Conservation (phyloP, 1,140 invertebrate species). For the Bradysia coprophila region DNA sequence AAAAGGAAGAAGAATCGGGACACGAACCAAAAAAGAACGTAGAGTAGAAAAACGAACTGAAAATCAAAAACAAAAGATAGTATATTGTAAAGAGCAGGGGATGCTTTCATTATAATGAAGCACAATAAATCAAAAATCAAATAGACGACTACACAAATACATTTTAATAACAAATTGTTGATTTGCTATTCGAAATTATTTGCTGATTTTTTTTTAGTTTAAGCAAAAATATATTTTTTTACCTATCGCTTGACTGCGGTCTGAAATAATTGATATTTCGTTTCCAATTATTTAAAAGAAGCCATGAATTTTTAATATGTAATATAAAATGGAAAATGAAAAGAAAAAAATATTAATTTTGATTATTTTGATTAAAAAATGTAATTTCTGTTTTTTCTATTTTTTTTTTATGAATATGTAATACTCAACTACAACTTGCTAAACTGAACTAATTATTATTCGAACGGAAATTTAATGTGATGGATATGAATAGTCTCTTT, state of each 20-base stretch:
- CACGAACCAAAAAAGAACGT: too few species aligned
- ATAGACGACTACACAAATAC: too few species aligned
- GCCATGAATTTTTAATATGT: background rate
- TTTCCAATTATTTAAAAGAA: background rate
- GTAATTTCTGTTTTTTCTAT: background rate
- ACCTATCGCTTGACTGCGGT: constrained; percentile 4
- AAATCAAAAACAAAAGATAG: too few species aligned
- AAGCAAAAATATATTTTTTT: constrained; percentile 3
- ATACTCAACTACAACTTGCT: background rate
- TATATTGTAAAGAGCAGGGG: too few species aligned
- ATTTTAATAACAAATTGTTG: too few species aligned
- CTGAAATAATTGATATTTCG: constrained; percentile 1
- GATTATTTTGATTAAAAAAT: background rate
- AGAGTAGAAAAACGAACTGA: too few species aligned
- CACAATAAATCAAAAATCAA: too few species aligned
- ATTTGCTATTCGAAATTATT: too few species aligned
- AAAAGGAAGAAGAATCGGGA: too few species aligned
- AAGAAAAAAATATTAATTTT: background rate
- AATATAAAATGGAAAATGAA: background rate
- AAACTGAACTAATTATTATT: background rate
- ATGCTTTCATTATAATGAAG: too few species aligned
- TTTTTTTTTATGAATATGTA: background rate
- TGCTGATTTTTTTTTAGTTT: background rate
- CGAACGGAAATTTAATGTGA: background rate
- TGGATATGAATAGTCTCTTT: background rate